Evolutionary conservation across 2,888 invertebrate species (phyloP), one percentile per base, ranked within the genome.

Genomic region (Laspeyria flexula): DNA sequence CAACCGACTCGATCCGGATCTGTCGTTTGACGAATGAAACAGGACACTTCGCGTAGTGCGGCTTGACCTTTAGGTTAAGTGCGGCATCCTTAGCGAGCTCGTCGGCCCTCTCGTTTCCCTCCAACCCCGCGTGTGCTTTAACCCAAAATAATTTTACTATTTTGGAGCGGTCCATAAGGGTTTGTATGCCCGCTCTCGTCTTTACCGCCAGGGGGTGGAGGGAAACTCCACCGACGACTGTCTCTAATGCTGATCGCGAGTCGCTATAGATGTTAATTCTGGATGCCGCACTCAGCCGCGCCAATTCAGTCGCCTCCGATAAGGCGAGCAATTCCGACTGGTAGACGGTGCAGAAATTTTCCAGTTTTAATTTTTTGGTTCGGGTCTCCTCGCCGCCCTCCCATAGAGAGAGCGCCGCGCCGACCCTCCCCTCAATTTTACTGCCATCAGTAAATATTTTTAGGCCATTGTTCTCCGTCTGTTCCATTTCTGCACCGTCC

Each of bases 161-260:
- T 6, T 27, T 33, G 0, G 35, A 47, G 12, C 35, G 12, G 10
- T 2, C 25, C 7, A 15, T 13, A 7, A 39, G 43, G 1, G 3
- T n/a, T n/a, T n/a, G n/a, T n/a, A n/a, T n/a, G n/a, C n/a, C n/a
- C n/a, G n/a, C n/a, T n/a, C n/a, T n/a, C n/a, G n/a, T n/a, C n/a
- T n/a, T n/a, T n/a, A n/a, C n/a, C n/a, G n/a, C n/a, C n/a, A n/a
- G n/a, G n/a, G n/a, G n/a, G n/a, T n/a, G n/a, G n/a, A n/a, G n/a
- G n/a, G n/a, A n/a, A n/a, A n/a, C n/a, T n/a, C n/a, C 10, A 3
- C 41, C 12, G 41, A 40, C 3, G 4, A 15, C 9, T 50, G 31
- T 3, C 43, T 55, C 50, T 0, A 55, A 37, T 1, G 50, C 39
- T 3, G 55, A 55, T 37, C 50, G 34, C 15, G 51, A 51, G 38